A percentile compares a stretch with the other conserved stretches of the same genome.
These are phyloP conservation scores for Vimba vimba DNA, from an alignment of 2,113 vertebrate species.

Conservation along the genomic window DNA sequence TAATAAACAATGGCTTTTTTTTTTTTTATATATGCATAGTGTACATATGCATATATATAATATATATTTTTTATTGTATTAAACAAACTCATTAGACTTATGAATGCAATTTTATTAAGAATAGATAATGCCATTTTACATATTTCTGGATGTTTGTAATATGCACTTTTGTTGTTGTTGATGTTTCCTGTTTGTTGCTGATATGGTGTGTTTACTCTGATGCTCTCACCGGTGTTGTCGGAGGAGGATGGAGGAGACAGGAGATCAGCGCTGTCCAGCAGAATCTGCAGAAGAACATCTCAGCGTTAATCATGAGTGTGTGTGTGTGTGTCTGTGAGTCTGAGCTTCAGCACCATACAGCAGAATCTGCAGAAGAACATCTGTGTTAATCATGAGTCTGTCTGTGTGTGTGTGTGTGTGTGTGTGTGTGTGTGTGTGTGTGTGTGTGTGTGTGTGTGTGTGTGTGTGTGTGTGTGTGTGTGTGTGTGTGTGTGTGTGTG, in stretches of 20 bases:
- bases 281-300: slow-evolving; percentile 63
- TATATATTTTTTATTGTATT: no score
- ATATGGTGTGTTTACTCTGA: not conserved
- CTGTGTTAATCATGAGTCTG: not conserved
- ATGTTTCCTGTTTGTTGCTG: not conserved
- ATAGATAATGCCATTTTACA: not conserved
- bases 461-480: no score
- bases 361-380: slow-evolving; percentile 66
- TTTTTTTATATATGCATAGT: no score
- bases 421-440: not conserved
- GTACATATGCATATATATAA: no score
- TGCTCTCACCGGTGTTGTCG: slow-evolving; percentile 46
- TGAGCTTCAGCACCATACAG: slow-evolving; percentile 58
- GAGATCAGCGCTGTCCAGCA: slow-evolving; percentile 65
- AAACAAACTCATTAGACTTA: no score
- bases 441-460: not conserved
- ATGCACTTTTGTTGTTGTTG: no score
- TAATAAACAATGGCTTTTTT: no score
- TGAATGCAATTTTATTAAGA: no score
- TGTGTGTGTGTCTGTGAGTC: not conserved
- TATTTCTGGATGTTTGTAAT: not conserved
- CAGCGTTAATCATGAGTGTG: not conserved
- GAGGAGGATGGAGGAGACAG: slow-evolving; percentile 74
- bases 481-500: not conserved
- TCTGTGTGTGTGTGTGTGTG: not conserved